A percentile compares a stretch with the other conserved stretches of the same genome.
Evolutionary conservation across 2,888 invertebrate species (phyloP).

Genomic region (Ophion slaviceki): DNA sequence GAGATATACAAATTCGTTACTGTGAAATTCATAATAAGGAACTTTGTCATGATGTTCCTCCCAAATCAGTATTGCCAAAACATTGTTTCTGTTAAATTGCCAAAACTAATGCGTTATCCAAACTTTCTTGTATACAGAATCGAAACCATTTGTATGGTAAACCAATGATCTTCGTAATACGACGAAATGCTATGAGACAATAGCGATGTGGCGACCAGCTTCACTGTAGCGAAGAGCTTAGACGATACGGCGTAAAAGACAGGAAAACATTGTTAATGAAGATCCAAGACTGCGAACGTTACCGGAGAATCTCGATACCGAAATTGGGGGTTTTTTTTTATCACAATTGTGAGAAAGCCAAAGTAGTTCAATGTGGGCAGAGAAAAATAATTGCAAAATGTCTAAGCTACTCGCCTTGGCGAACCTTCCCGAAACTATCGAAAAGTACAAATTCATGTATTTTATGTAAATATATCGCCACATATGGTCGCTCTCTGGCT

Average conservation of each 20-base stretch:
- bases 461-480: slow-evolving; percentile 12
- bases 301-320: slow-evolving; percentile 6
- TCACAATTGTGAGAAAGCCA: background rate
- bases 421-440: background rate
- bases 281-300: slow-evolving; percentile 43
- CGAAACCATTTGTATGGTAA: too few relatives aligned
- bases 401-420: background rate
- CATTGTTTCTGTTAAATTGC: background rate
- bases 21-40: background rate
- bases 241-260: slow-evolving; percentile 38
- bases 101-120: too few relatives aligned
- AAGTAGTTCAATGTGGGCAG: too few relatives aligned
- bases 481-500: slow-evolving; percentile 1
- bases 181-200: background rate
- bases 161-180: background rate
- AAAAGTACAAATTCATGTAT: slow-evolving; percentile 45
- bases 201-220: background rate
- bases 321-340: background rate
- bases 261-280: slow-evolving; percentile 33
- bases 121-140: too few relatives aligned
- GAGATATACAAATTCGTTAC: background rate
- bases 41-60: background rate
- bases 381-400: background rate
- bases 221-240: background rate
- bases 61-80: background rate